Evolutionary conservation across 2,797 vertebrate species (phyloP), one percentile per base, ranked within the genome.

Genomic region (Sciaenops ocellatus): DNA sequence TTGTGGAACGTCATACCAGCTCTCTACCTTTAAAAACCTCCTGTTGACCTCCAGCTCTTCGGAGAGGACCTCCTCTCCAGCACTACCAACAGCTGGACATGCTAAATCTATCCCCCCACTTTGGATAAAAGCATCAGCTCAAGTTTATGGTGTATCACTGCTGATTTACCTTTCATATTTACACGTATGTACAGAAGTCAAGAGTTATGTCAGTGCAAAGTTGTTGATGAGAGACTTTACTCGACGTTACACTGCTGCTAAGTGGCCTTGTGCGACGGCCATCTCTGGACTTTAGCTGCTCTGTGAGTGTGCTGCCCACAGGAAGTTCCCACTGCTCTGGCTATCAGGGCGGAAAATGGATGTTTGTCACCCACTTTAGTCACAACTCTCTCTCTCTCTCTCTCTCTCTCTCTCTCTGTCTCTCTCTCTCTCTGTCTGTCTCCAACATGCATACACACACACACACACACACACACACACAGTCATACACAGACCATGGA

Each of bases 241-340:
- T 48, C 69, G 30, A n/a, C 63, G 73, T 66, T 69, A 16, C 47
- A 8, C 24, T 72, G 79, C 60, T 66, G 71, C 65, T 73, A 30
- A 77, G 61, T 15, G 55, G 2, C 20, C 61, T 41, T 28, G 68
- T 79, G 83, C 68, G 76, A 46, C 0, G 1, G 42, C 62, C 22
- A 69, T 26, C 61, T 67, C 59, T 61, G 47, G 67, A 69, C 74
- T 80, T 72, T 26, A 80, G 86, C 78, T 62, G 78, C 78, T 79
- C 89, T 89, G 87, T 95, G 93, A 93, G 93, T 92, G 78, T 67
- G 78, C 65, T 69, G 65, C 79, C 79, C 80, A 81, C 89, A 94
- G 94, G 95, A 95, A 93, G 92, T 95, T 95, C 95, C 94, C 94
- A 95, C 94, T 95, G 91, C 87, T 89, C 80, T 89, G 92, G 81